phyloP scores from a whole-genome alignment of 1,140 invertebrate species.

The Aplysia californica region DNA sequence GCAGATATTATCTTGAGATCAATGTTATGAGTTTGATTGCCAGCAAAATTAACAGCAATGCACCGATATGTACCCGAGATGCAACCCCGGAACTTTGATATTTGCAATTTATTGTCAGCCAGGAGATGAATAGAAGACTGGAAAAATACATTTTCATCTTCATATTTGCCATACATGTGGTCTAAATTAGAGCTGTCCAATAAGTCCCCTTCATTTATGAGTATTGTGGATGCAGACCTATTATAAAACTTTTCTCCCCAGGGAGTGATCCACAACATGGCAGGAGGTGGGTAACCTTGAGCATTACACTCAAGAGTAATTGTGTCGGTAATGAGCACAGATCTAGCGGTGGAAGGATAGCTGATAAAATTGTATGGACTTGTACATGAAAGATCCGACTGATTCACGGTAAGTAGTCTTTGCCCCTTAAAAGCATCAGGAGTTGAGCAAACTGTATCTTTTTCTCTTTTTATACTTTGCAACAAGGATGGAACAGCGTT shows the following conservation, averaged over 20 bases:
- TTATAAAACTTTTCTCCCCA: constrained; percentile 48
- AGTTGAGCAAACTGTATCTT: constrained; percentile 34
- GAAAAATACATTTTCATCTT: no score
- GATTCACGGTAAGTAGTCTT: constrained; percentile 33
- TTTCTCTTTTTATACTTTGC: constrained; percentile 17
- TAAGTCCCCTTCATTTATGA: not conserved
- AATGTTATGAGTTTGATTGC: constrained; percentile 38
- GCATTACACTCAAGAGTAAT: constrained; percentile 40
- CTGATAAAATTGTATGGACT: constrained; percentile 27
- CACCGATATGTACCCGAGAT: constrained; percentile 55
- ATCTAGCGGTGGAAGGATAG: not conserved
- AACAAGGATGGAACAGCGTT: not conserved
- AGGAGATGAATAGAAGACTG: constrained; percentile 26
- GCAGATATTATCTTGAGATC: constrained; percentile 27
- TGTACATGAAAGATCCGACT: constrained; percentile 35
- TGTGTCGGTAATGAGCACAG: not conserved
- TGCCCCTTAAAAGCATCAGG: constrained; percentile 29
- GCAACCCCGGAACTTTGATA: constrained; percentile 45
- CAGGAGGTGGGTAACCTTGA: constrained; percentile 36
- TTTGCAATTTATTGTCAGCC: constrained; percentile 35
- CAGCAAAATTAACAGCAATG: constrained; percentile 44
- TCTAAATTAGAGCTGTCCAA: constrained; percentile 16
- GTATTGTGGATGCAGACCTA: no score
- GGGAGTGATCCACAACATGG: constrained; percentile 56
- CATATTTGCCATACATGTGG: no score